Evolutionary conservation across 2,888 invertebrate species (phyloP), one percentile per base, ranked within the genome.

Genomic region (Apamea monoglypha): DNA sequence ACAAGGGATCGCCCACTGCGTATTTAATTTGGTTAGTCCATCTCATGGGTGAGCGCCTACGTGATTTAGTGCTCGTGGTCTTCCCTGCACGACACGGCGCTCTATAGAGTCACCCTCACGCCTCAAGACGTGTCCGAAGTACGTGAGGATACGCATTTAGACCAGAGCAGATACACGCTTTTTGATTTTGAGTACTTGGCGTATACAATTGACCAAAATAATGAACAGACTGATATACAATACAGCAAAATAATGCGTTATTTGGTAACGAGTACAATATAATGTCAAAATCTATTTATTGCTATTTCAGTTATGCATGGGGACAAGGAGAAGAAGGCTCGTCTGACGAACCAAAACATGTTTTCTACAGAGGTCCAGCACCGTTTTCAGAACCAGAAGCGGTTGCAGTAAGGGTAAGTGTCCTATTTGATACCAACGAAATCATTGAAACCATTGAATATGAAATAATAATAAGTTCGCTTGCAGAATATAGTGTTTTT

Each of bases 381-480:
- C 98, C 98, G 1, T 99, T 99, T 93, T 99, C 99, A 0, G 99
- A 99, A 95, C 98, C 98, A 0, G 99, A 99, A 96, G 97, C 98
- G 0, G 96, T 97, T 81, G 98, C 98, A 56, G 97, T 97, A 7
- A 92, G 96, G 88, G 97, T 97, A 90, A 90, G 89, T 77, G 56
- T 36, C 10, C 5, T 36, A 61, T 50, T 67, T 47, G 3, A 29
- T 32, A 10, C 66, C 25, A 1, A 50, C 10, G 16, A 0, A 56
- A n/a, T 56, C 7, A 50, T 63, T 21, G 21, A 50, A 53, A 53
- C 5, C 10, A 21, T 16, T 18, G 0, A 21, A 21, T 36, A 16
- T 29, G 14, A 61, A 61, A 12, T 47, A 14, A 47, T 3, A 47
- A 47, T 21, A 59, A 1, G 0, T 25, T 16, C 2, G 29, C 4